Conservation (phyloP, 2,888 invertebrate genomes). For the Hydrotaea diabolus region DNA sequence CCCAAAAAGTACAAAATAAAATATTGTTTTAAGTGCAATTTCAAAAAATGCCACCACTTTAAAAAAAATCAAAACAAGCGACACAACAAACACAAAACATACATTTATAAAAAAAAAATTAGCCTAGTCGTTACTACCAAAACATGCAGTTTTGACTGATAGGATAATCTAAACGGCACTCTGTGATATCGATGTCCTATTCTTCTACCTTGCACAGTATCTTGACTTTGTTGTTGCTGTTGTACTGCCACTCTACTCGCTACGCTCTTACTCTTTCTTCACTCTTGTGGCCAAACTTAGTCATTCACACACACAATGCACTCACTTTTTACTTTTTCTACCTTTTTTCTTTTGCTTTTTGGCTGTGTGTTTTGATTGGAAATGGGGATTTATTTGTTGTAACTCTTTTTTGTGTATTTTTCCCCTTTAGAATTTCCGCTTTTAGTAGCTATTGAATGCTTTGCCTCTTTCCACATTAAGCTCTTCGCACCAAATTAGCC, state of each 20-base stretch:
- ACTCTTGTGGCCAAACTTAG: constrained; percentile 53
- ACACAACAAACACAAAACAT: no score
- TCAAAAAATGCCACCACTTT: no score
- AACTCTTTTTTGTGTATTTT: constrained; percentile 44
- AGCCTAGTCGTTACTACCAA: no score
- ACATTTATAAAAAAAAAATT: no score
- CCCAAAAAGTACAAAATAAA: no score
- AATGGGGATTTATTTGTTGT: constrained; percentile 45
- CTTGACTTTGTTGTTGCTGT: constrained; percentile 14
- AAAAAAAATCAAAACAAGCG: no score
- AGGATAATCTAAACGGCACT: no score
- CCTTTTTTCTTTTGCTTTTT: constrained; percentile 36
- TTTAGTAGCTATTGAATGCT: constrained; percentile 53
- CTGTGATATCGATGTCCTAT: no score
- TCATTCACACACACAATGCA: constrained; percentile 53
- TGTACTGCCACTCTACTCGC: background rate
- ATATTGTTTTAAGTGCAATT: no score
- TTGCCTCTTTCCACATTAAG: constrained; percentile 62
- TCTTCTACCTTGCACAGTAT: no score
- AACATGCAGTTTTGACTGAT: no score
- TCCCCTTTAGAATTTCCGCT: constrained; percentile 57
- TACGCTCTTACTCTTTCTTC: background rate
- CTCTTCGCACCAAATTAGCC: constrained; percentile 63
- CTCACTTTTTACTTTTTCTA: constrained; percentile 45
- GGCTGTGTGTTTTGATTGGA: constrained; percentile 52